Evolutionary conservation across 2,888 invertebrate species (phyloP).

Genomic region (Sphaerophoria taeniata): DNA sequence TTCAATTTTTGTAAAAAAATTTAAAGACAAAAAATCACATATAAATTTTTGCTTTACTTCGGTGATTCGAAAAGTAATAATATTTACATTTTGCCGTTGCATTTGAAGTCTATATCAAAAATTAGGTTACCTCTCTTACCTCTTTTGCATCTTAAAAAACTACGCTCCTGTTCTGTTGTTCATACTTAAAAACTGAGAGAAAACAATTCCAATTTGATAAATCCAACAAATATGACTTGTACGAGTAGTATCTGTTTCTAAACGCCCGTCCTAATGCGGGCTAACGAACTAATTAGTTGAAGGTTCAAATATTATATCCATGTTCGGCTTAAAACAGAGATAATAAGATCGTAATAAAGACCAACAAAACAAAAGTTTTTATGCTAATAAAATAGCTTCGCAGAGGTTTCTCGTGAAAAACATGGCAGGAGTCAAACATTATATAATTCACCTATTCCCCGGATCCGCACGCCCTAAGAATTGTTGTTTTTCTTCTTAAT

Average conservation of each 20-base stretch:
- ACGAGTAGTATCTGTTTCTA: background rate
- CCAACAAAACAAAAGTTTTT: constrained; percentile 46
- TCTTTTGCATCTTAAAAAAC: background rate
- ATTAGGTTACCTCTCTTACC: too few species aligned
- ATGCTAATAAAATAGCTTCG: constrained; percentile 46
- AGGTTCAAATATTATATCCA: constrained; percentile 21
- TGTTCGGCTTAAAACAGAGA: background rate
- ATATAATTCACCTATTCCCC: background rate
- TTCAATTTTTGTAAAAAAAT: too few species aligned
- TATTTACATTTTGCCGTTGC: too few species aligned
- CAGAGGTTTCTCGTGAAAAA: background rate
- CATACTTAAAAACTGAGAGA: background rate
- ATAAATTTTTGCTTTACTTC: too few species aligned
- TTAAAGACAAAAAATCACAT: too few species aligned
- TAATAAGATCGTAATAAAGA: constrained; percentile 17
- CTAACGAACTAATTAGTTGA: constrained; percentile 18
- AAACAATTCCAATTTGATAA: constrained; percentile 10
- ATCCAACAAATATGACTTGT: constrained; percentile 13
- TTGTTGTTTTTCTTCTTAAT: constrained; percentile 29
- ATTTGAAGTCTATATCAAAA: too few species aligned
- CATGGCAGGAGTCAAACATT: constrained; percentile 4
- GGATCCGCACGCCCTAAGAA: background rate
- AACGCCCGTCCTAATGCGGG: background rate
- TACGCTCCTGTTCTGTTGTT: background rate
- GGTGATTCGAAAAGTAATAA: too few species aligned